A percentile compares a stretch with the other conserved stretches of the same genome.
Conservation (phyloP, 2,797 vertebrate species). For the Syndactyla subalaris region DNA sequence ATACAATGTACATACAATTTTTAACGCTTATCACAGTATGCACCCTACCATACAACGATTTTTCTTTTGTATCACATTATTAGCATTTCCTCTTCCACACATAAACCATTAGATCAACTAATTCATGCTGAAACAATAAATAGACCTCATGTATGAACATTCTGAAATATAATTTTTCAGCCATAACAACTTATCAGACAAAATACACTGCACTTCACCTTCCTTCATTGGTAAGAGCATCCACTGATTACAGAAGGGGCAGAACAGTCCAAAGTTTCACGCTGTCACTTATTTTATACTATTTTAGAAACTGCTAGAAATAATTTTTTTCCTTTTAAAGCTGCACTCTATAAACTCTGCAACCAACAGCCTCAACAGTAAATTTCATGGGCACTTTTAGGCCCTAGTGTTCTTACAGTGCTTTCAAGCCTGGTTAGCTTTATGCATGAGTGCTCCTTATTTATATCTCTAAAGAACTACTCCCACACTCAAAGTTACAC, state of each 20-base stretch:
- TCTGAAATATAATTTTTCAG: not conserved
- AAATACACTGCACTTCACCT: not conserved
- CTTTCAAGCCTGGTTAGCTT: slow-evolving; percentile 15
- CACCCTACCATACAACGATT: not conserved
- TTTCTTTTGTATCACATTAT: not conserved
- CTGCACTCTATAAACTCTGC: not conserved
- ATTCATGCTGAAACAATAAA: not conserved
- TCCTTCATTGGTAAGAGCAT: not conserved
- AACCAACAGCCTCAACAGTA: not conserved
- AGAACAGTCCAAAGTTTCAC: not conserved
- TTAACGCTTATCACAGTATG: not conserved
- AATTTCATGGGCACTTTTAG: not conserved
- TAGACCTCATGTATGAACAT: not conserved
- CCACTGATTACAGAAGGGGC: not conserved
- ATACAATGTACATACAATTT: not conserved
- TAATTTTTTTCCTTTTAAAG: not conserved
- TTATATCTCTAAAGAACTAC: not conserved
- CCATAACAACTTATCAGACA: not conserved
- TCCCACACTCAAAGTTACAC: not conserved
- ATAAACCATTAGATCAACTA: not conserved
- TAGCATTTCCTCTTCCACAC: not conserved
- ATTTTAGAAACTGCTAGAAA: not conserved
- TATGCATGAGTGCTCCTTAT: not conserved
- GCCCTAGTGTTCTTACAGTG: not conserved
- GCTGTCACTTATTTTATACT: not conserved